These are phyloP conservation scores for Vulpes lagopus DNA, from an alignment of 2,113 vertebrate species.

Conservation along the genomic window DNA sequence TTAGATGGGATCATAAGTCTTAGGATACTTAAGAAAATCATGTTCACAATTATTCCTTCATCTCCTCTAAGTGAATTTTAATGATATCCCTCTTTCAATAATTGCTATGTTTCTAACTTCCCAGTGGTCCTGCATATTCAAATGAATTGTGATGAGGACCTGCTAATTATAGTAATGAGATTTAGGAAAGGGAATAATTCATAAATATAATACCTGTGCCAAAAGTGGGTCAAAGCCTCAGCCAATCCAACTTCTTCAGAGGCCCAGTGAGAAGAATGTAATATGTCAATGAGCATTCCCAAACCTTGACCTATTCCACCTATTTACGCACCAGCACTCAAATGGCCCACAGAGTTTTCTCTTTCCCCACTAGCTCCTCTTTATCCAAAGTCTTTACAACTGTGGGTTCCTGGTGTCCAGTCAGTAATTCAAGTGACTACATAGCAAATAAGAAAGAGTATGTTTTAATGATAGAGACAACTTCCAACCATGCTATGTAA, in stretches of 20 bases:
- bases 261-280: not conserved
- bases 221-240: slow-evolving; percentile 75
- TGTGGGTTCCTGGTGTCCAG: not conserved
- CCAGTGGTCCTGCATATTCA: slow-evolving; percentile 71
- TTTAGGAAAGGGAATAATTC: slow-evolving; percentile 60
- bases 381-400: not conserved
- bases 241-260: not conserved
- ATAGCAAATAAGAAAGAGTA: not conserved
- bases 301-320: not conserved
- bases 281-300: not conserved
- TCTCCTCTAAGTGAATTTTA: slow-evolving; percentile 76
- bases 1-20: slow-evolving; percentile 37
- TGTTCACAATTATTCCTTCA: slow-evolving; percentile 63
- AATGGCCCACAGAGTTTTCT: not conserved
- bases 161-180: slow-evolving; percentile 79
- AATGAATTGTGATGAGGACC: slow-evolving; percentile 76
- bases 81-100: slow-evolving; percentile 78
- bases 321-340: fast-evolving
- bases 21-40: slow-evolving; percentile 65
- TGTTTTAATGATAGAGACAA: not conserved
- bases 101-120: slow-evolving; percentile 80
- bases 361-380: not conserved
- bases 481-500: not conserved
- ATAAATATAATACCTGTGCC: slow-evolving; percentile 61
- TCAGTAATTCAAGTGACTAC: not conserved